These are phyloP conservation scores for Azemiops feae DNA, from an alignment of 2,113 vertebrate species.

Conservation along the genomic window DNA sequence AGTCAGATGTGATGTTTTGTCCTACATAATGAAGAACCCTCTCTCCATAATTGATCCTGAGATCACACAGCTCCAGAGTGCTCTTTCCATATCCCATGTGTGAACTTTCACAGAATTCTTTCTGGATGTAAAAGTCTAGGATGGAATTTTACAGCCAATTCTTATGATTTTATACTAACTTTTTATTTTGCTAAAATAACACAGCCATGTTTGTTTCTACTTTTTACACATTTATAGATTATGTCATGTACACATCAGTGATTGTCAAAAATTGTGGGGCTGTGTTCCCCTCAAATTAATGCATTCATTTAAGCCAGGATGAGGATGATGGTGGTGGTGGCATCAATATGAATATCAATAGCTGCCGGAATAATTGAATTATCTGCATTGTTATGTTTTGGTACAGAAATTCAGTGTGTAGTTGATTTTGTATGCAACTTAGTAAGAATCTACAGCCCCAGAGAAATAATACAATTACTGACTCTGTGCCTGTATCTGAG, in stretches of 20 bases:
- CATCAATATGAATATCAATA: too few relatives aligned
- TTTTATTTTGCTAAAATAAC: neutral
- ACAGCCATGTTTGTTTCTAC: too few relatives aligned
- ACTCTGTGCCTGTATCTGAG: neutral
- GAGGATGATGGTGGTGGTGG: too few relatives aligned
- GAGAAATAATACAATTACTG: neutral
- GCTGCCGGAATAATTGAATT: neutral
- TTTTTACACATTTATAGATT: too few relatives aligned
- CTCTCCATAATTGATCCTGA: neutral
- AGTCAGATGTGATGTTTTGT: neutral
- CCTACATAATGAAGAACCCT: neutral
- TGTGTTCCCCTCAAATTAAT: too few relatives aligned
- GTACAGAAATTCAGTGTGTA: neutral
- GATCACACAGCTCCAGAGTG: neutral
- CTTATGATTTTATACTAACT: neutral
- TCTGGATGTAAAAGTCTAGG: neutral
- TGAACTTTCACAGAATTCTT: neutral
- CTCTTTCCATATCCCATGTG: neutral
- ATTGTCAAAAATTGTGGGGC: too few relatives aligned
- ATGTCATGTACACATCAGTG: too few relatives aligned
- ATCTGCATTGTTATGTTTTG: neutral
- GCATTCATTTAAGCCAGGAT: too few relatives aligned
- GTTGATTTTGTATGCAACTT: neutral
- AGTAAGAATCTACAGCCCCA: neutral
- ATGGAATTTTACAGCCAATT: neutral